Evolutionary conservation across 2,113 vertebrate species (phyloP).

Genomic region (Antennarius striatus): DNA sequence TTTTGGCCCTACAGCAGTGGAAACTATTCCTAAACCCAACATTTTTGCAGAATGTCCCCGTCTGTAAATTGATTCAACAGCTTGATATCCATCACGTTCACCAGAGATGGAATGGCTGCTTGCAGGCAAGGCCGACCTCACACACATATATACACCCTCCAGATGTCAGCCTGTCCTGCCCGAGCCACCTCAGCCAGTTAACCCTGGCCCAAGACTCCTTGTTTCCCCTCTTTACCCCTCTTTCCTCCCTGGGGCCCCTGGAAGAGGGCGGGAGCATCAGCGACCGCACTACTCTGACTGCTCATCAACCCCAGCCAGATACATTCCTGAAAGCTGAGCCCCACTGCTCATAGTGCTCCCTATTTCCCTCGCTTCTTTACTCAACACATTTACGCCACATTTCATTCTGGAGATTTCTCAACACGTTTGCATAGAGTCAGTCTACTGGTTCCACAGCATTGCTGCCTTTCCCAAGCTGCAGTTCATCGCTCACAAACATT

Average conservation of each 20-base stretch:
- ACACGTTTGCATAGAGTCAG: constrained; percentile 1
- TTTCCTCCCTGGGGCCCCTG: constrained; percentile 71
- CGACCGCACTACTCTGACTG: constrained; percentile 74
- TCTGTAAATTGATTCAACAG: constrained; percentile 59
- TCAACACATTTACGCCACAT: constrained; percentile 47
- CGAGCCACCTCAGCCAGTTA: constrained; percentile 33
- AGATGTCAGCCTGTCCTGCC: constrained; percentile 28
- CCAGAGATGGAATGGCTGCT: constrained; percentile 13
- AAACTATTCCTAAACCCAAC: constrained; percentile 36
- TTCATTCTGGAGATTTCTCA: constrained; percentile 20
- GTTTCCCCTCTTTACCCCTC: constrained; percentile 62
- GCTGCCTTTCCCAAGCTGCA: neutral
- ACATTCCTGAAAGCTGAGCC: constrained; percentile 83
- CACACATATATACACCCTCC: constrained; percentile 6
- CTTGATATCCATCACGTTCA: constrained; percentile 54
- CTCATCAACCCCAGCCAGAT: constrained; percentile 70
- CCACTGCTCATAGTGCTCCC: constrained; percentile 55
- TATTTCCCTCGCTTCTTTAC: constrained; percentile 56
- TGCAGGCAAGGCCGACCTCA: constrained; percentile 27
- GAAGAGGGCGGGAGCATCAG: constrained; percentile 71
- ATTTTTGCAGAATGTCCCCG: constrained; percentile 26
- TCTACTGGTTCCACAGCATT: constrained; percentile 1
- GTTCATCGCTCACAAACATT: constrained; percentile 2
- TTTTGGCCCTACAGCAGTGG: constrained; percentile 19
- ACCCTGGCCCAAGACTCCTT: constrained; percentile 52